Percentiles rank a stretch among this genome's conserved stretches.
Evolutionary conservation across 2,113 vertebrate genomes (phyloP).

Genomic region (Protobothrops mucrosquamatus): DNA sequence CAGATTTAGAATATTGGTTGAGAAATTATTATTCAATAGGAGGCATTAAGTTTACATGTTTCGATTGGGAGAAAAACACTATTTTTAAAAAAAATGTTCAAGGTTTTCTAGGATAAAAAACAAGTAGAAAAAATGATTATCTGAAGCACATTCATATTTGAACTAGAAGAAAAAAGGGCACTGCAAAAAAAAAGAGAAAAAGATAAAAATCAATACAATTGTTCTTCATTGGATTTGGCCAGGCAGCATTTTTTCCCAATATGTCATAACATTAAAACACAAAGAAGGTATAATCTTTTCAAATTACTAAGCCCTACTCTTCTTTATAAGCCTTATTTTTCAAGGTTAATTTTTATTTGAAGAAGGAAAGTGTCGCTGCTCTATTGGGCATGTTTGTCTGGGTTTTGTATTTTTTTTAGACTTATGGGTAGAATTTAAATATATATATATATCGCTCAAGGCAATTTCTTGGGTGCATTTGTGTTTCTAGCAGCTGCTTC

Average conservation of each 20-base stretch:
- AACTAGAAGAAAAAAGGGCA: not conserved
- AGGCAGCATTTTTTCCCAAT: not conserved
- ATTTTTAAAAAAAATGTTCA: not conserved
- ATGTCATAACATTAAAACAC: not conserved
- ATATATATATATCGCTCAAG: not conserved
- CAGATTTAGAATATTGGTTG: not conserved
- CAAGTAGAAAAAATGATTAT: not conserved
- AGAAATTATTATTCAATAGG: not conserved
- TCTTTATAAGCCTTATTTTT: not conserved
- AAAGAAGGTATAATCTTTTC: constrained; percentile 14
- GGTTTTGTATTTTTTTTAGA: not conserved
- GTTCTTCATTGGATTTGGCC: not conserved
- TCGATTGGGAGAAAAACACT: not conserved
- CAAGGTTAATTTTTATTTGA: not conserved
- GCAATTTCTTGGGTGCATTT: not conserved
- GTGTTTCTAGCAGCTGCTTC: not conserved
- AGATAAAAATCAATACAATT: constrained; percentile 1
- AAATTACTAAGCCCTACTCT: not conserved
- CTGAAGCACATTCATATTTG: rapidly evolving
- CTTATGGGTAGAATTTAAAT: not conserved
- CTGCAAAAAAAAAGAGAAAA: not conserved
- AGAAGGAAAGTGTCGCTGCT: not conserved
- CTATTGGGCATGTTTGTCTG: not conserved
- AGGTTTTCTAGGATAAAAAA: not conserved
- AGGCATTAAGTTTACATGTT: not conserved